These are phyloP conservation scores for Dufourea novaeangliae DNA, from an alignment of 1,140 invertebrate species.

Conservation along the genomic window DNA sequence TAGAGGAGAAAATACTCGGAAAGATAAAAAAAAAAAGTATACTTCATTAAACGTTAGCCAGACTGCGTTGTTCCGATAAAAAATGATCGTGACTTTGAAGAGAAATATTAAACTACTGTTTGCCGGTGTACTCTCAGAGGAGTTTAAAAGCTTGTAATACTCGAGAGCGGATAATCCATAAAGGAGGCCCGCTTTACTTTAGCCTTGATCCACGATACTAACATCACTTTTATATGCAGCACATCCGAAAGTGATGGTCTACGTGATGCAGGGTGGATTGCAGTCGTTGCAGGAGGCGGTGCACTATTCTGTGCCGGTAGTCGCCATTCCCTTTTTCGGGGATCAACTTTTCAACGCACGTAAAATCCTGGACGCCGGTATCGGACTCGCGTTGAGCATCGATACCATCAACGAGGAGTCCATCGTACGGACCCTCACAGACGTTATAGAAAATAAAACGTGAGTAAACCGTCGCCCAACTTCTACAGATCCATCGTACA, in stretches of 20 bases:
- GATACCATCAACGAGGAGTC: conserved; percentile 69
- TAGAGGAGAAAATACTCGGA: too few relatives aligned
- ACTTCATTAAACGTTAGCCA: too few relatives aligned
- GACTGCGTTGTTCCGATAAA: not conserved
- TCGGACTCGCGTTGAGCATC: conserved; percentile 73
- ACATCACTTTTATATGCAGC: conserved; percentile 71
- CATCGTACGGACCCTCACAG: conserved; percentile 62
- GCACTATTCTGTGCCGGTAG: conserved; percentile 82
- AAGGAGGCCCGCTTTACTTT: conserved; percentile 14
- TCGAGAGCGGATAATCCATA: conserved; percentile 27
- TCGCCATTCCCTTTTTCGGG: conserved; percentile 82
- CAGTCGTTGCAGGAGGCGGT: conserved; percentile 83
- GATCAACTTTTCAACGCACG: conserved; percentile 79
- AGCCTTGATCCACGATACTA: conserved; percentile 24
- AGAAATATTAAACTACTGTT: not conserved
- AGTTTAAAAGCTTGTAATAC: conserved; percentile 13
- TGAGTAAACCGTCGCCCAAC: conserved; percentile 51
- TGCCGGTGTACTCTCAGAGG: too few relatives aligned
- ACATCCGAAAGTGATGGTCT: conserved; percentile 81
- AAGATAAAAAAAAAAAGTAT: too few relatives aligned
- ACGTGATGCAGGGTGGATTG: conserved; percentile 84
- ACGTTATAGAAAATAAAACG: conserved; percentile 74
- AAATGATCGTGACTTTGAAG: not conserved
- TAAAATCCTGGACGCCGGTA: conserved; percentile 74
- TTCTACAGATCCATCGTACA: not conserved